These are phyloP conservation scores for Microplitis mediator DNA, from an alignment of 1,140 invertebrate species.

Conservation along the genomic window DNA sequence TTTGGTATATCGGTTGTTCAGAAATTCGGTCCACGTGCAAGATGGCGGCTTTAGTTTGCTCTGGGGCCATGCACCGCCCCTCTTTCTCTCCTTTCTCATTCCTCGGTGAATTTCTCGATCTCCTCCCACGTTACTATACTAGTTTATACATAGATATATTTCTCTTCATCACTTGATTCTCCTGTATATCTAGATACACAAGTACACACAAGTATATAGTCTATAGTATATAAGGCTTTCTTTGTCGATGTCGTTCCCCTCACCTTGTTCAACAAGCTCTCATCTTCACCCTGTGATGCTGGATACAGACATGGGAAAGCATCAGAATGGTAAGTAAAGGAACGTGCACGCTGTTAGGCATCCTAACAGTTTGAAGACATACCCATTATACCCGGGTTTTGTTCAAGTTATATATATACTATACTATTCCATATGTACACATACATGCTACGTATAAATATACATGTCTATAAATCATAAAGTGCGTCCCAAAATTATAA, in stretches of 20 bases:
- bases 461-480: background rate
- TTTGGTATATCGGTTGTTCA: slow-evolving; percentile 39
- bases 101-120: slow-evolving; percentile 24
- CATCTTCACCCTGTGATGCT: slow-evolving; percentile 21
- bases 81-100: slow-evolving; percentile 12
- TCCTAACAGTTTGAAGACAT: slow-evolving; percentile 53
- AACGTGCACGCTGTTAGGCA: slow-evolving; percentile 35
- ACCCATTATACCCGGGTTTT: slow-evolving; percentile 28
- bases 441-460: background rate
- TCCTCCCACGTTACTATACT: slow-evolving; percentile 4
- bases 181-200: background rate
- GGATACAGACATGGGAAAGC: slow-evolving; percentile 13
- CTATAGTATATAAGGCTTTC: background rate
- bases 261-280: slow-evolving; percentile 7
- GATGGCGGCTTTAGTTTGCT: slow-evolving; percentile 60
- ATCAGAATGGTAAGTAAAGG: background rate
- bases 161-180: background rate
- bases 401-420: slow-evolving; percentile 16
- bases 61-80: slow-evolving; percentile 52
- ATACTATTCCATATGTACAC: background rate
- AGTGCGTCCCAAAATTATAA: background rate
- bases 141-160: background rate
- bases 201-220: background rate
- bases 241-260: background rate
- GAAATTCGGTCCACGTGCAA: slow-evolving; percentile 59